phyloP scores from a whole-genome alignment of 1,140 invertebrate genomes.

The Ceratitis capitata region DNA sequence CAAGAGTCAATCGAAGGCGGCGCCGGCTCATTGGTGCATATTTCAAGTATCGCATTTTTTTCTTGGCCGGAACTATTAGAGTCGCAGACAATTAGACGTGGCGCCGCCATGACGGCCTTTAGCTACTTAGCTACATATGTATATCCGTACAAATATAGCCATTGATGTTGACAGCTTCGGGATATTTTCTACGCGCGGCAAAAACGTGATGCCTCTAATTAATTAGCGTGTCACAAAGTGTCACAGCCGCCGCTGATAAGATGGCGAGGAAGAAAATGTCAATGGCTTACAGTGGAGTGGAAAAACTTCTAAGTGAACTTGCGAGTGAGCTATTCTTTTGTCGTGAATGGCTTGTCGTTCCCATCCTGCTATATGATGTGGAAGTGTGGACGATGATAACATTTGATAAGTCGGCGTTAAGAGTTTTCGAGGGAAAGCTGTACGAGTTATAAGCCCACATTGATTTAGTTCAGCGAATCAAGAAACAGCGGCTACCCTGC shows the following conservation, averaged over 20 bases:
- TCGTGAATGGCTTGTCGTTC: no score
- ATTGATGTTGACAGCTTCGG: constrained; percentile 8
- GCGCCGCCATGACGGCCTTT: not conserved
- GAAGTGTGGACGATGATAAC: no score
- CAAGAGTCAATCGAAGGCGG: not conserved
- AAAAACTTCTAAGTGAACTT: no score
- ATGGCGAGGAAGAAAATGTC: not conserved
- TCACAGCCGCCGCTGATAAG: not conserved
- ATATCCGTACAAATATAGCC: not conserved
- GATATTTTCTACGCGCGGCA: not conserved
- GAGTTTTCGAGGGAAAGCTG: no score
- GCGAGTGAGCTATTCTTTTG: no score
- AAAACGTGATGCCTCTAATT: constrained; percentile 25
- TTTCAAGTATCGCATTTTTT: not conserved
- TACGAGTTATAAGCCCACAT: no score
- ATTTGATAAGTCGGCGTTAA: no score
- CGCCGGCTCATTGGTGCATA: not conserved
- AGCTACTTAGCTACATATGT: no score
- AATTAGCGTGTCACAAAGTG: constrained; percentile 9
- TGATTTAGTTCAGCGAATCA: no score
- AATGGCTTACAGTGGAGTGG: not conserved
- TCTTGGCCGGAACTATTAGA: not conserved
- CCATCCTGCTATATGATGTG: no score
- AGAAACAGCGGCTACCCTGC: no score
- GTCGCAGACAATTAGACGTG: not conserved